Base-by-base conservation (phyloP, 2,888 invertebrate species). In the Dichetophora obliterata region DNA sequence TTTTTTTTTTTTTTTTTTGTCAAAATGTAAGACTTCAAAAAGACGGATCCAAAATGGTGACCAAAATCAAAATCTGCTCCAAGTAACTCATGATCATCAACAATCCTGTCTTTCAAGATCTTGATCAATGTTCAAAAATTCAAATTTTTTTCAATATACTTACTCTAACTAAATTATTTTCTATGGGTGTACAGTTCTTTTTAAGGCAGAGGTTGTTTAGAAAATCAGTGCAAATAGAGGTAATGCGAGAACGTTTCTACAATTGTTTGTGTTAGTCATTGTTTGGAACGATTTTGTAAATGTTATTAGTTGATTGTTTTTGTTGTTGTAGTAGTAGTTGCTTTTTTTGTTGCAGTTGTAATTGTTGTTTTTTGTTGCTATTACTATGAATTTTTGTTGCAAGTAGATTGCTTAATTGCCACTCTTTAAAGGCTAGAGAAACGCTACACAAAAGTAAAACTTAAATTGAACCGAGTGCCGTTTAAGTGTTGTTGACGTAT, bases 161-260 rank as follows among this genome's bases (percentile, higher is more conserved):
- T n/a, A n/a, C n/a, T n/a, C n/a, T n/a, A n/a, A n/a, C n/a, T n/a
- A n/a, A n/a, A 37, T 43, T 11, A 43, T 43, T 43, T 43, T 43
- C 43, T 43, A 11, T 43, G 43, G 43, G 43, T 43, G 43, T 43
- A 43, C 11, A 43, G 43, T 43, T 43, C 43, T 43, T 1, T 24
- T 59, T 59, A 11, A 27, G 22, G 63, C n/a, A 37, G 63, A 37
- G 34, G 50, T 68, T 68, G 68, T 68, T 68, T 68, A 68, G 68
- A 48, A 68, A 68, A 68, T 68, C 68, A 68, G 50, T 52, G 50
- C 16, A 43, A 11, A 68, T 50, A 68, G 50, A 68, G 68, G 68
- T 50, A 68, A 68, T 68, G 16, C 68, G 22, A 22, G 31, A 22
- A 43, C 37, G 66, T 37, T 50, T 19, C 24, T 22, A 68, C 24